Conservation (phyloP, 2,113 vertebrate genomes). For the Elgaria multicarinata region DNA sequence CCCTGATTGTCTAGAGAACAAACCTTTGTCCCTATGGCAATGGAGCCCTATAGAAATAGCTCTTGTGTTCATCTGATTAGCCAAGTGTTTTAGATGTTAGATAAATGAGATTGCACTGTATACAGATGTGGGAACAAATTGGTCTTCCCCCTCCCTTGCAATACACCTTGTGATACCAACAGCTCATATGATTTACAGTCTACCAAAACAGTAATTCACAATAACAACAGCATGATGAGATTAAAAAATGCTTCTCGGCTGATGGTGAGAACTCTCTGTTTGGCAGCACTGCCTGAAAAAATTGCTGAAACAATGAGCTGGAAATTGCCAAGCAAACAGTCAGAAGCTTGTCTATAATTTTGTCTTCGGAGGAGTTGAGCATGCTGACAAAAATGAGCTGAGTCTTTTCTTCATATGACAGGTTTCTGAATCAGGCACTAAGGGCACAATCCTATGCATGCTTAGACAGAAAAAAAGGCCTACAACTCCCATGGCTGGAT, state of each 20-base stretch:
- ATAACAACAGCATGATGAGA: conserved; percentile 31
- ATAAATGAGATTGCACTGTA: conserved; percentile 12
- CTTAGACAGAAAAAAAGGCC: no score
- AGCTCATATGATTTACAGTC: conserved; percentile 19
- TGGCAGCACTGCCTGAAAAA: conserved; percentile 17
- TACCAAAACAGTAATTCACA: conserved; percentile 27
- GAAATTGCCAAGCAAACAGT: conserved; percentile 32
- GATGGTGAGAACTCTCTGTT: conserved; percentile 18
- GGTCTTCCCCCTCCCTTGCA: background rate
- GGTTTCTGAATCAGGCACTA: background rate
- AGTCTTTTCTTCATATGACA: background rate
- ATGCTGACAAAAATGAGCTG: conserved; percentile 5
- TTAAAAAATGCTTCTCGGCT: conserved; percentile 27
- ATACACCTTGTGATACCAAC: conserved; percentile 16
- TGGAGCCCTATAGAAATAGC: background rate
- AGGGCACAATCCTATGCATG: no score
- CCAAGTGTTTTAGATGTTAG: conserved; percentile 9
- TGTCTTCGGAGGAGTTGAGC: background rate
- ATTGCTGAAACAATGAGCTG: conserved; percentile 17
- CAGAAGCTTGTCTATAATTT: conserved; percentile 15
- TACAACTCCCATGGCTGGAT: no score
- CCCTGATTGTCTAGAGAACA: background rate
- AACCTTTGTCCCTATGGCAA: background rate
- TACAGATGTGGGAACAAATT: conserved; percentile 10
- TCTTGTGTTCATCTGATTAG: conserved; percentile 4